These are phyloP conservation scores for Drosophila littoralis DNA, from an alignment of 1,140 invertebrate species.

Conservation along the genomic window DNA sequence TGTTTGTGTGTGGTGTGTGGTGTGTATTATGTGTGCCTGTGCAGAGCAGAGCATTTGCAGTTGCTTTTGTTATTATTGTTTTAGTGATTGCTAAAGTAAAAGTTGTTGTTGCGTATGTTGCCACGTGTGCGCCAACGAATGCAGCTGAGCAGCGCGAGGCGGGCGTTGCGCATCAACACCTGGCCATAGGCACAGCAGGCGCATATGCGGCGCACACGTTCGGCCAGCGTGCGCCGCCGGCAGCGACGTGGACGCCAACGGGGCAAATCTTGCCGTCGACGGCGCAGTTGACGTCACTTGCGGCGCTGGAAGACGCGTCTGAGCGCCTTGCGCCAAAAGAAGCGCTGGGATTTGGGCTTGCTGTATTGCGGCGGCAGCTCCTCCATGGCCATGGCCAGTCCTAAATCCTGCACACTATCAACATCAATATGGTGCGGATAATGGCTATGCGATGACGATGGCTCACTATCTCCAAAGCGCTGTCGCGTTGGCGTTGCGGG, in stretches of 20 bases:
- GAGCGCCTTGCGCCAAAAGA: constrained; percentile 70
- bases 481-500: constrained; percentile 58
- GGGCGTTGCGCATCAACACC: constrained; percentile 59
- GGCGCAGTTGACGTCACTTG: constrained; percentile 71
- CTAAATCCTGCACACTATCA: constrained; percentile 46
- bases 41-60: constrained; percentile 32
- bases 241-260: constrained; percentile 74
- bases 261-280: constrained; percentile 73
- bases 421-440: constrained; percentile 11
- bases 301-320: constrained; percentile 72
- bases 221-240: constrained; percentile 64
- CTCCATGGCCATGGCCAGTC: constrained; percentile 30
- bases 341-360: constrained; percentile 66
- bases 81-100: constrained; percentile 75
- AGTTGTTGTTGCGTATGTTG: constrained; percentile 74
- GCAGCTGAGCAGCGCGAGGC: constrained; percentile 70
- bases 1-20: constrained; percentile 1
- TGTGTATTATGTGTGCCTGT: constrained; percentile 10
- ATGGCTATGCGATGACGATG: background rate
- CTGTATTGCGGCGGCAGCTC: constrained; percentile 16
- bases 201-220: constrained; percentile 68
- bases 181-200: constrained; percentile 73
- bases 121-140: constrained; percentile 74
- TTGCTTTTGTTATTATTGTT: constrained; percentile 24
- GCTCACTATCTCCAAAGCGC: background rate